These are phyloP conservation scores for Diadumene lineata DNA, from an alignment of 92 coral and sea anemone species.

Conservation along the genomic window DNA sequence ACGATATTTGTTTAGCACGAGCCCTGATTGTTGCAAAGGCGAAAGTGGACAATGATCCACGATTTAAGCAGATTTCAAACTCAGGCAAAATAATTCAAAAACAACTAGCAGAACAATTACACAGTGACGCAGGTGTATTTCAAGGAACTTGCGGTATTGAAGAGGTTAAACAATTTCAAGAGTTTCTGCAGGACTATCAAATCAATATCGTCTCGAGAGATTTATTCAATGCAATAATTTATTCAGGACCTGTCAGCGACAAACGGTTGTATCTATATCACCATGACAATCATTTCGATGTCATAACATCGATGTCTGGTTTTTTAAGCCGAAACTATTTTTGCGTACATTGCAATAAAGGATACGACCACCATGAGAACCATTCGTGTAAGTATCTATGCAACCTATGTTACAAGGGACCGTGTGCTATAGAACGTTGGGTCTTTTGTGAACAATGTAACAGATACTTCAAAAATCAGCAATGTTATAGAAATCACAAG, in stretches of 20 bases:
- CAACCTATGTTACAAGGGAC: not conserved
- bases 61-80: not conserved
- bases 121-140: too few species aligned
- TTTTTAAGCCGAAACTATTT: slow-evolving; percentile 32
- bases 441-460: too few species aligned
- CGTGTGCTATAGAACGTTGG: too few species aligned
- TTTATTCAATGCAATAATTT: slow-evolving; percentile 40
- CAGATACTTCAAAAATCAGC: too few species aligned
- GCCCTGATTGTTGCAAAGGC: slow-evolving; percentile 49
- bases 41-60: too few species aligned
- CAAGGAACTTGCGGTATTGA: too few species aligned
- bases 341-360: slow-evolving; percentile 46
- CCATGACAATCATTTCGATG: slow-evolving; percentile 62
- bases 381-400: slow-evolving; percentile 1
- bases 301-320: slow-evolving; percentile 46
- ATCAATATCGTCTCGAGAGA: slow-evolving; percentile 46
- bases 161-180: slow-evolving; percentile 35
- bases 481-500: too few species aligned
- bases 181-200: not conserved
- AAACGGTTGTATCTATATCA: too few species aligned
- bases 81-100: not conserved
- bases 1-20: slow-evolving; percentile 40
- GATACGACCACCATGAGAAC: slow-evolving; percentile 30
- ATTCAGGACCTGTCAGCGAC: slow-evolving; percentile 46
- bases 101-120: too few species aligned